These are phyloP conservation scores for Glaucidium brasilianum DNA, from an alignment of 2,113 vertebrate genomes.

Conservation along the genomic window DNA sequence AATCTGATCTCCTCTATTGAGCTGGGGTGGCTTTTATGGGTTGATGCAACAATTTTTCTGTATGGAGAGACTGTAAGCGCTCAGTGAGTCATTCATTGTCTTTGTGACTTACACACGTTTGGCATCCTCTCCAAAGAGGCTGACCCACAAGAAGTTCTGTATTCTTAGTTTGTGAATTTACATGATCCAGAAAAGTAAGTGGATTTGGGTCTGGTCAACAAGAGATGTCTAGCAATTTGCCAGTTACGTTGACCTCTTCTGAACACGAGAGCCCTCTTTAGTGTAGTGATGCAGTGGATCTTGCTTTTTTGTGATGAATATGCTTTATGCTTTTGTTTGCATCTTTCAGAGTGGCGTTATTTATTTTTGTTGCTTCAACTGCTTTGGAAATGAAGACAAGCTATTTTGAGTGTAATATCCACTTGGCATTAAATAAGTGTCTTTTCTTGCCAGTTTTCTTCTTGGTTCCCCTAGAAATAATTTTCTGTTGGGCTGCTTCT, in stretches of 20 bases:
- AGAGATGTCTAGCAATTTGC: neutral
- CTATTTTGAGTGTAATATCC: neutral
- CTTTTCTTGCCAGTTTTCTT: conserved; percentile 1
- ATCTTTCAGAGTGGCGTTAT: neutral
- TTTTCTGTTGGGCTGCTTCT: neutral
- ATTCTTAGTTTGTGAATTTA: neutral
- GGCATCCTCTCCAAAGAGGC: neutral
- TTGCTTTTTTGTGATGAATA: neutral
- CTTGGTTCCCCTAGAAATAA: neutral
- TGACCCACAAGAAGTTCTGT: neutral
- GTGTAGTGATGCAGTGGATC: neutral
- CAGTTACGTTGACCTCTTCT: neutral
- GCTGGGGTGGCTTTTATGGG: neutral
- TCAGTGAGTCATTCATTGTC: neutral
- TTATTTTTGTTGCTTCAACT: conserved; percentile 3
- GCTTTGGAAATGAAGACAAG: conserved; percentile 17
- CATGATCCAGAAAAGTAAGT: neutral
- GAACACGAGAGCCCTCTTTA: neutral
- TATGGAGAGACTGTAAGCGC: neutral
- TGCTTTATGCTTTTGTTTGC: conserved; percentile 9
- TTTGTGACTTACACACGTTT: neutral
- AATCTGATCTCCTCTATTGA: neutral
- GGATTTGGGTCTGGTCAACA: neutral
- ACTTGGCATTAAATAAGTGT: neutral
- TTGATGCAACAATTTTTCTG: neutral